phyloP scores from a whole-genome alignment of 2,797 vertebrate genomes.

The Trachops cirrhosus region DNA sequence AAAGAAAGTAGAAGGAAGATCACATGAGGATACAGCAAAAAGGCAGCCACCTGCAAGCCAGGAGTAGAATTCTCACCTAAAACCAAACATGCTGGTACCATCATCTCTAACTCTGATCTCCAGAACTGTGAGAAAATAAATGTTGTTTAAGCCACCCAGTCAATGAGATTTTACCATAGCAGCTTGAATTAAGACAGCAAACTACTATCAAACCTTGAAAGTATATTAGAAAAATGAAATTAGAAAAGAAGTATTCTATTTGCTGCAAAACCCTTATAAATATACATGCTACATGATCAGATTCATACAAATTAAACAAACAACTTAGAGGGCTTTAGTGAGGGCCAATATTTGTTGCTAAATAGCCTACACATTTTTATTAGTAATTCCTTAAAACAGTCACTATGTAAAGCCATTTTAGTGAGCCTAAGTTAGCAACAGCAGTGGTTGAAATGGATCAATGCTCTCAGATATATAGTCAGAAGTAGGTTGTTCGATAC shows the following conservation, averaged over 20 bases:
- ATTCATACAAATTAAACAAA: background rate
- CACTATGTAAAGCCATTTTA: background rate
- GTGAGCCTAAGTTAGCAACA: background rate
- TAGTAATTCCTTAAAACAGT: background rate
- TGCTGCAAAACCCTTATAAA: background rate
- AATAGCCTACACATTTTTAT: background rate
- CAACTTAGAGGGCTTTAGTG: background rate
- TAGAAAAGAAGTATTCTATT: background rate
- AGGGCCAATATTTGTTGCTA: background rate
- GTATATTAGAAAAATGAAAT: background rate
- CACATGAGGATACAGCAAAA: background rate
- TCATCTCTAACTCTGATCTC: background rate
- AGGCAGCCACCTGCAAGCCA: background rate
- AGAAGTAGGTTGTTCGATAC: background rate
- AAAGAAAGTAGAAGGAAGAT: background rate
- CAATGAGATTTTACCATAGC: background rate
- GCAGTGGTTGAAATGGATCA: background rate
- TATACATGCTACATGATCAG: background rate
- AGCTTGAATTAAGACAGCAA: background rate
- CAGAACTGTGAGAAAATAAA: background rate
- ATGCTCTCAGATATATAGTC: background rate
- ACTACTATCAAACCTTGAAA: background rate
- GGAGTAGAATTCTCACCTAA: background rate
- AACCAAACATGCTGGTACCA: background rate
- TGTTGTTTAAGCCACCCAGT: background rate